Evolutionary conservation across 2,113 vertebrate genomes (phyloP), one percentile per base, ranked within the genome.

Genomic region (Chamaea fasciata): DNA sequence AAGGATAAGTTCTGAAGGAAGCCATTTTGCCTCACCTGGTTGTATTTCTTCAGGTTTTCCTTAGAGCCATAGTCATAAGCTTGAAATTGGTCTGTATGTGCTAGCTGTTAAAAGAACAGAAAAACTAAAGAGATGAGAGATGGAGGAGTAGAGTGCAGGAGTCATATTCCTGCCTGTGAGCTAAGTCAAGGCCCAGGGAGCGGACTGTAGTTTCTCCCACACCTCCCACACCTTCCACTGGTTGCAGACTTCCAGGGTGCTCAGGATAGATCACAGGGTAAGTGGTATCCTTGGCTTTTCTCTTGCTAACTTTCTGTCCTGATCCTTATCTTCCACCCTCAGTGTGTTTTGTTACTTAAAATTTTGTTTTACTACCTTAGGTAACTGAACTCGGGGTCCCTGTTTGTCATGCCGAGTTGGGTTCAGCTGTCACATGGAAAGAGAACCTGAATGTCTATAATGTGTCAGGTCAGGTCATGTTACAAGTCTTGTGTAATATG

Each of bases 31-130:
- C 64, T 82, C 94, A 95, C 95, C 95, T 96, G 91, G 47, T 95
- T 94, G 70, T 96, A 96, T 85, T 83, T 95, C 79, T 95, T 90
- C 65, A 88, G 67, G 47, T 96, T 96, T 88, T 90, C 92, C 42
- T 95, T 96, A 17, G 5, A 24, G 20, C 95, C 95, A 0, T 92
- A 96, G 62, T 96, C 89, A 20, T 71, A 94, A 59, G 92, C 92
- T 75, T 79, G 91, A 65, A 96, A 95, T 37, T 2, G 47, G n/a
- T 27, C 70, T 75, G 52, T 30, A 27, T 4, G 4, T 37, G 2
- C 27, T 37, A 95, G 0, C 95, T 95, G 35, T 94, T 56, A 53
- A 55, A 57, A 75, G 52, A 73, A 88, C 7, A 77, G 46, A 60
- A 16, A 53, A 60, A 71, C 53, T 15, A 3, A 15, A 49, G 13